These are phyloP conservation scores for Allolobophora icterica DNA, from an alignment of 2,888 invertebrate species.

Conservation along the genomic window DNA sequence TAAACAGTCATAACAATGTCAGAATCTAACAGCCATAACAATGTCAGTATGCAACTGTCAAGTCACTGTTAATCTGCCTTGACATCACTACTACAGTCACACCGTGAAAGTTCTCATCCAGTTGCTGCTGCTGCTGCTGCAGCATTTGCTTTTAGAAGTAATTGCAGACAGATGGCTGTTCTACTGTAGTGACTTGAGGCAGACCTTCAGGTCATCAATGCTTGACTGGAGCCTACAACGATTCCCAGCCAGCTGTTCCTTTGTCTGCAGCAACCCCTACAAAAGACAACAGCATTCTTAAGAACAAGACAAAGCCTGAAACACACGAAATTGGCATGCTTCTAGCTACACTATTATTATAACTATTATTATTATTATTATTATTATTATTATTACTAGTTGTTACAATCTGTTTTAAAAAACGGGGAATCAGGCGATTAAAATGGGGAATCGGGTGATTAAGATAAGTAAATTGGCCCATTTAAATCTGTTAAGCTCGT, in stretches of 20 bases:
- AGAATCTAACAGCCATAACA: not conserved
- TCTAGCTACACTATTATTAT: not conserved
- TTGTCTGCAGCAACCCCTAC: slow-evolving; percentile 7
- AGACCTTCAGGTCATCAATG: not conserved
- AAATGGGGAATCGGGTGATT: too few species aligned
- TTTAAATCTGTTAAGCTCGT: too few species aligned
- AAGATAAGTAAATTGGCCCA: too few species aligned
- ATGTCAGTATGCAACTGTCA: slow-evolving; percentile 8
- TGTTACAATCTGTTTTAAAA: too few species aligned
- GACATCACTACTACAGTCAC: not conserved
- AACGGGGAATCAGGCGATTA: too few species aligned
- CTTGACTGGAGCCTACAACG: not conserved
- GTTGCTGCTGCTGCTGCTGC: too few species aligned
- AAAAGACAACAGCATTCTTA: not conserved
- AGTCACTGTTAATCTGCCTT: slow-evolving; percentile 1
- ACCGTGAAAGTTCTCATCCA: not conserved
- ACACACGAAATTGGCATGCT: not conserved
- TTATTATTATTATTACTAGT: too few species aligned
- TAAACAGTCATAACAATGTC: slow-evolving; percentile 5
- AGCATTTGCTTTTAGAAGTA: too few species aligned
- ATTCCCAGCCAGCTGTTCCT: not conserved
- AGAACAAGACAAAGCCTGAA: not conserved
- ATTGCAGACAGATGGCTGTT: not conserved
- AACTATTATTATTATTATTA: too few species aligned
- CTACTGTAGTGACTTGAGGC: not conserved